phyloP scores from a whole-genome alignment of 2,113 vertebrate species.

The Cyanoramphus novaezelandiae region DNA sequence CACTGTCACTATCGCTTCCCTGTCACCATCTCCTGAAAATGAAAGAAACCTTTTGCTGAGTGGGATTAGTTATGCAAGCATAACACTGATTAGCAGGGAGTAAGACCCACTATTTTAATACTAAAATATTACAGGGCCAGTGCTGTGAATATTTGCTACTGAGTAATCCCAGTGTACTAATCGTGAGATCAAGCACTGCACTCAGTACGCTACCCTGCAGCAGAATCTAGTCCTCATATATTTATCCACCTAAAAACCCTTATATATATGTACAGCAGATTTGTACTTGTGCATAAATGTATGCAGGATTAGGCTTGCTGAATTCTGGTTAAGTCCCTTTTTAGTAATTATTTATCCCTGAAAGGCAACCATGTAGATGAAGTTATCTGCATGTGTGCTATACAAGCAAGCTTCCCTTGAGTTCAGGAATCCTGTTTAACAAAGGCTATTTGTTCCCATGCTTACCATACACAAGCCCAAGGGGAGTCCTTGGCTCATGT shows the following conservation, averaged over 20 bases:
- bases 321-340: neutral
- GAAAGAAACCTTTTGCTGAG: neutral
- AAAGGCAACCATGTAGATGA: neutral
- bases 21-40: neutral
- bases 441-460: neutral
- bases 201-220: neutral
- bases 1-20: neutral
- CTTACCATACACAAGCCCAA: neutral
- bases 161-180: neutral
- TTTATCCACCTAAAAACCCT: neutral
- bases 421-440: neutral
- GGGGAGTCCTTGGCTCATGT: too few relatives aligned
- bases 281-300: neutral
- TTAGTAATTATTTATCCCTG: neutral
- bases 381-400: neutral
- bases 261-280: neutral
- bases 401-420: neutral
- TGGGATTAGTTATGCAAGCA: rapidly evolving
- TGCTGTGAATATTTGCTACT: neutral
- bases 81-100: neutral
- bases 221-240: neutral
- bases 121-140: neutral
- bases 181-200: neutral
- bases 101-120: neutral
- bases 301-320: neutral